A percentile compares a stretch with the other conserved stretches of the same genome.
phyloP scores from a whole-genome alignment of 2,113 vertebrate species.

The Corythaixoides concolor region DNA sequence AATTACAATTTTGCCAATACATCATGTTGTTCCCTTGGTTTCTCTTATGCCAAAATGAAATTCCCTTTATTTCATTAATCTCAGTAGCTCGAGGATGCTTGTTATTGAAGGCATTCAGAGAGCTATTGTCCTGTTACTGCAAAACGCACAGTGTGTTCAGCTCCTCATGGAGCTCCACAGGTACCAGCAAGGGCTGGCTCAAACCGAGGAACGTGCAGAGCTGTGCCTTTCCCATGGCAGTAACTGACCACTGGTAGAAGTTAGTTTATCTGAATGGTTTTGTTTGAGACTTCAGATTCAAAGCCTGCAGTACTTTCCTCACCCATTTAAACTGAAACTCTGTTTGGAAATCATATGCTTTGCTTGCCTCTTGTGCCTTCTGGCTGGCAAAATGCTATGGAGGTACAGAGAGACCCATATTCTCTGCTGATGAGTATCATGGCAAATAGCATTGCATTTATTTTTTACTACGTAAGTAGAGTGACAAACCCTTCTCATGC shows the following conservation, averaged over 20 bases:
- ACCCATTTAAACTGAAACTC: background rate
- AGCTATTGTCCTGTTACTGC: background rate
- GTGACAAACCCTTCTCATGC: background rate
- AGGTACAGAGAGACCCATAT: background rate
- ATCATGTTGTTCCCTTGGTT: conserved; percentile 2
- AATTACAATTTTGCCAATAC: conserved; percentile 41
- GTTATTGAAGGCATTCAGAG: background rate
- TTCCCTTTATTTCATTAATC: conserved; percentile 30
- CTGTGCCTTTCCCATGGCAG: background rate
- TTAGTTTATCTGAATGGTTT: background rate
- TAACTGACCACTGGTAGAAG: background rate
- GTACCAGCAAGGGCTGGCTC: background rate
- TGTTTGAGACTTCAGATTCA: background rate
- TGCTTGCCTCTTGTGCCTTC: background rate
- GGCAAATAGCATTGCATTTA: background rate
- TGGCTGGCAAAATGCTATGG: background rate
- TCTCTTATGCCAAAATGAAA: conserved; percentile 12
- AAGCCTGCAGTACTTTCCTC: background rate
- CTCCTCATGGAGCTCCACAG: background rate
- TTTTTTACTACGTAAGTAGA: background rate
- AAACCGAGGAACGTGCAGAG: background rate
- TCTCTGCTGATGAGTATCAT: background rate
- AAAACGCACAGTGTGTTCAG: background rate
- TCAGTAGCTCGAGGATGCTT: background rate
- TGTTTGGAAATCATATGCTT: background rate